These are phyloP conservation scores for Hoplostethus mediterraneus DNA, from an alignment of 2,797 vertebrate genomes.

Conservation along the genomic window DNA sequence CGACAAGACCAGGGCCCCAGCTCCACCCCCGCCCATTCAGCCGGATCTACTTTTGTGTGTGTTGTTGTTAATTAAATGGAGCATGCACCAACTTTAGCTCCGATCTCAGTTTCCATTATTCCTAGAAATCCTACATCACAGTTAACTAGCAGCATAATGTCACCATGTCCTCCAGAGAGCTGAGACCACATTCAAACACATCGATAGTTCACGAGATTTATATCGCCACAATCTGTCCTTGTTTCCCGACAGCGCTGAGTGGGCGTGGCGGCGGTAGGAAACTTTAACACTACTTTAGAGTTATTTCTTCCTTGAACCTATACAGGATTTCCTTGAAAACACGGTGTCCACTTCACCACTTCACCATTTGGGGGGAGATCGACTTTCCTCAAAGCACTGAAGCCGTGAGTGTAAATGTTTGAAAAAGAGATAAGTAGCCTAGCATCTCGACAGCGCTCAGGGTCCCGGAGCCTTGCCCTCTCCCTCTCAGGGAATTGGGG, in stretches of 20 bases:
- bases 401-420: constrained; percentile 59
- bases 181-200: not conserved
- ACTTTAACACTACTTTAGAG: not conserved
- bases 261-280: no score
- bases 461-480: constrained; percentile 30
- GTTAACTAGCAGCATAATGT: not conserved
- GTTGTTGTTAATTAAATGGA: no score
- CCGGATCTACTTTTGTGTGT: no score
- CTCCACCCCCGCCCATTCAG: no score
- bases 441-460: constrained; percentile 31
- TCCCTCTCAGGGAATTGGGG: constrained; percentile 54
- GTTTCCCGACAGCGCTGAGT: not conserved
- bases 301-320: not conserved
- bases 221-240: no score
- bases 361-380: constrained; percentile 44
- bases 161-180: no score
- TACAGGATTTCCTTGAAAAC: constrained; percentile 1
- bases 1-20: no score
- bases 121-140: no score
- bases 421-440: constrained; percentile 49
- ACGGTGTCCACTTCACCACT: constrained; percentile 27
- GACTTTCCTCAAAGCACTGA: constrained; percentile 40
- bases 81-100: no score
- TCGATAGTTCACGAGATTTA: no score
- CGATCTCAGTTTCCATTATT: no score